These are phyloP conservation scores for Cosmia trapezina DNA, from an alignment of 2,888 invertebrate species.

Conservation along the genomic window DNA sequence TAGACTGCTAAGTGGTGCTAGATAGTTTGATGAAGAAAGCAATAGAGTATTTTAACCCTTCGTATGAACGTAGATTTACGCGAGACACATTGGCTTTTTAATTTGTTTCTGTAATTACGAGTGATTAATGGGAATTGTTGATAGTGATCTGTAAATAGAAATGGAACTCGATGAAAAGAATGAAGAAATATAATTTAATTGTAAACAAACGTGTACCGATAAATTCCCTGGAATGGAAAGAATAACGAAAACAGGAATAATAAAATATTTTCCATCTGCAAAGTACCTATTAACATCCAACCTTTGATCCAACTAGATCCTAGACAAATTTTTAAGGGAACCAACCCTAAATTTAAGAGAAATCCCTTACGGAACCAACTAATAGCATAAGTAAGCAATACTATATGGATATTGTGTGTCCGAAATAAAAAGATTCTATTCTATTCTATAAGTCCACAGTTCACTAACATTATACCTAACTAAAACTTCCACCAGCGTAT, in stretches of 20 bases:
- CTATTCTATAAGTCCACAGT: background rate
- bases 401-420: too few relatives aligned
- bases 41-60: background rate
- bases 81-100: too few relatives aligned
- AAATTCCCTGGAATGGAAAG: background rate
- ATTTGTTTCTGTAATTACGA: too few relatives aligned
- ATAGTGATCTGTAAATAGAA: too few relatives aligned
- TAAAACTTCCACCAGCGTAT: too few relatives aligned
- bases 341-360: background rate
- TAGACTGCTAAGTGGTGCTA: constrained; percentile 1
- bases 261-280: background rate
- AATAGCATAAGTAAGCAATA: constrained; percentile 4
- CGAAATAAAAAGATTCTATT: too few relatives aligned
- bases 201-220: background rate
- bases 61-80: too few relatives aligned
- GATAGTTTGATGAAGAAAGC: background rate
- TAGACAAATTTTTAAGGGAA: background rate
- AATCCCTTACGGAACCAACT: background rate
- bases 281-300: background rate
- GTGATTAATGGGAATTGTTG: background rate
- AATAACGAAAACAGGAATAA: background rate
- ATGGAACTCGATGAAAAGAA: background rate
- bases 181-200: background rate
- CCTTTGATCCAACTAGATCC: background rate
- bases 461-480: background rate